A percentile compares a stretch with the other conserved stretches of the same genome.
Evolutionary conservation across 2,888 invertebrate genomes (phyloP).

Genomic region (Lottia scabra): DNA sequence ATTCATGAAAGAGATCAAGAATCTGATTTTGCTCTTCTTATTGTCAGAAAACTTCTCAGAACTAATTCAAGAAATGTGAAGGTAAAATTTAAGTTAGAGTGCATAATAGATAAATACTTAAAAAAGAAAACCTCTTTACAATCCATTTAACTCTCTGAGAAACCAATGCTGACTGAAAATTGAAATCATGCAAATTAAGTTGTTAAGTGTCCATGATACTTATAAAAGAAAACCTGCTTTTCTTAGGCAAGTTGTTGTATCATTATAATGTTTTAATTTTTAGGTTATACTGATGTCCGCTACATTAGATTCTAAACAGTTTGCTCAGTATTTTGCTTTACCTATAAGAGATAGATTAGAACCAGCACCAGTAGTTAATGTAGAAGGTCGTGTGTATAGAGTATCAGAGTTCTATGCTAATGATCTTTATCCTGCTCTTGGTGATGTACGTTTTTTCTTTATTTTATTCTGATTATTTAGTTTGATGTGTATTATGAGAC

Average conservation of each 20-base stretch:
- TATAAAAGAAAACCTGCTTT: too few relatives aligned
- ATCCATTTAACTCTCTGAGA: too few relatives aligned
- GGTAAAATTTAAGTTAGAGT: too few relatives aligned
- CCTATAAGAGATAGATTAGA: slow-evolving; percentile 62
- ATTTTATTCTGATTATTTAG: too few relatives aligned
- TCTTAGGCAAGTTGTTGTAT: background rate
- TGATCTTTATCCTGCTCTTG: slow-evolving; percentile 53
- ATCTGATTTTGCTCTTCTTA: slow-evolving; percentile 88
- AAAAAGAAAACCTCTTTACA: too few relatives aligned
- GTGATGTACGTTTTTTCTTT: slow-evolving; percentile 45
- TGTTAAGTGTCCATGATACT: too few relatives aligned
- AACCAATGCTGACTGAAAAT: too few relatives aligned
- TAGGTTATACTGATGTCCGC: slow-evolving; percentile 89
- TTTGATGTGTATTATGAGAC: too few relatives aligned
- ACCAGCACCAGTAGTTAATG: slow-evolving; percentile 63
- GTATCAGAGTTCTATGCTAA: slow-evolving; percentile 67
- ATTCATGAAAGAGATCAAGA: slow-evolving; percentile 93
- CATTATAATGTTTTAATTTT: background rate
- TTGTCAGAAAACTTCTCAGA: slow-evolving; percentile 83
- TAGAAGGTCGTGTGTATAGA: slow-evolving; percentile 57
- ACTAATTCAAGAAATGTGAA: slow-evolving; percentile 78
- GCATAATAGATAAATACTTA: too few relatives aligned
- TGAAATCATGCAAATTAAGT: too few relatives aligned
- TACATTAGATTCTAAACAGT: slow-evolving; percentile 82
- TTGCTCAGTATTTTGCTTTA: slow-evolving; percentile 78